Conservation (phyloP, 2,113 vertebrate genomes). For the Arothron firmamentum region DNA sequence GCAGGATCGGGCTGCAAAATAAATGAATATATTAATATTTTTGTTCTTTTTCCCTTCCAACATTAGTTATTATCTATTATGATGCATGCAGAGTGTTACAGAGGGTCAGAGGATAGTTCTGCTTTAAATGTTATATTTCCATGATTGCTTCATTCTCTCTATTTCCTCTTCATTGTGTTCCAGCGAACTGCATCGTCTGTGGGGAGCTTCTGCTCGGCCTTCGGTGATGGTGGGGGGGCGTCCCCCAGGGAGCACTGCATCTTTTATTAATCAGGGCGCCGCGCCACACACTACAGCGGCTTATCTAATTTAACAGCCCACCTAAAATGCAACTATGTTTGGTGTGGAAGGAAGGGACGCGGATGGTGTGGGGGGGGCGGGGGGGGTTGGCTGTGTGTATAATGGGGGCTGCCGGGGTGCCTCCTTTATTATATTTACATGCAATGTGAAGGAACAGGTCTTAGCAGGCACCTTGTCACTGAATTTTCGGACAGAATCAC, state of each 20-base stretch:
- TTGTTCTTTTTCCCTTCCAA: conserved; percentile 36
- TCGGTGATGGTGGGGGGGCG: conserved; percentile 54
- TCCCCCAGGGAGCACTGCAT: conserved; percentile 76
- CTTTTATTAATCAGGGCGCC: conserved; percentile 82
- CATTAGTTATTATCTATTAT: conserved; percentile 59
- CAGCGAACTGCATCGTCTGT: conserved; percentile 72
- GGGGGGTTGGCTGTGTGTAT: conserved; percentile 37
- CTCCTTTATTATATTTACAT: conserved; percentile 23
- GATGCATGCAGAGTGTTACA: conserved; percentile 56
- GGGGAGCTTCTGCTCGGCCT: conserved; percentile 58
- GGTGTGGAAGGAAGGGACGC: conserved; percentile 56
- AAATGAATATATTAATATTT: conserved; percentile 60
- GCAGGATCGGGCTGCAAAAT: conserved; percentile 45
- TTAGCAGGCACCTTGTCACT: conserved; percentile 76
- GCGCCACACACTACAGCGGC: conserved; percentile 72
- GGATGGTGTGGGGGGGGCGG: conserved; percentile 51
- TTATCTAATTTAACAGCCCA: conserved; percentile 83
- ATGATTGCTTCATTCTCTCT: conserved; percentile 75
- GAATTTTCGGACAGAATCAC: conserved; percentile 79
- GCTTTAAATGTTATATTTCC: conserved; percentile 77
- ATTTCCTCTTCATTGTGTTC: conserved; percentile 78
- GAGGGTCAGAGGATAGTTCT: conserved; percentile 48
- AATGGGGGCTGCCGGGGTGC: conserved; percentile 51
- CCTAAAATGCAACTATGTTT: conserved; percentile 69
- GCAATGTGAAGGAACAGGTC: conserved; percentile 43